phyloP scores from a whole-genome alignment of 2,888 invertebrate genomes.

The Alsophila aescularia region DNA sequence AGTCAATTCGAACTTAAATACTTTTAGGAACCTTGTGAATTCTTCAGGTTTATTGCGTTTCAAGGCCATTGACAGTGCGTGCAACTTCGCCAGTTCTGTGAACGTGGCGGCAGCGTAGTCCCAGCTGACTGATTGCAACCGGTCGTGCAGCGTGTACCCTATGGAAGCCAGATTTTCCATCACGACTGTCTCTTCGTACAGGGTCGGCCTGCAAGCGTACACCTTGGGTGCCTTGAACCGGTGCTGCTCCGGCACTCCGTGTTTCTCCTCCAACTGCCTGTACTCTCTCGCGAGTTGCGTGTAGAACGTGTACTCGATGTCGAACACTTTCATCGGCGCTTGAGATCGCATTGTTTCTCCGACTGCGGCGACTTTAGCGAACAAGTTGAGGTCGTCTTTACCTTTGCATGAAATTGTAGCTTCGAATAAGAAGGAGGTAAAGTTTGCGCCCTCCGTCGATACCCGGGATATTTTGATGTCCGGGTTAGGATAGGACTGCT shows the following conservation, averaged over 20 bases:
- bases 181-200: conserved; percentile 23
- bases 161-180: conserved; percentile 18
- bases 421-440: conserved; percentile 20
- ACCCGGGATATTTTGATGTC: conserved; percentile 2
- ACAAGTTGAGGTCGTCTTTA: conserved; percentile 23
- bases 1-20: no score
- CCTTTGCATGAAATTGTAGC: conserved; percentile 15
- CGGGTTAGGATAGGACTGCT: conserved; percentile 20
- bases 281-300: conserved; percentile 14
- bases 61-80: conserved; percentile 30
- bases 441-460: conserved; percentile 26
- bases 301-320: conserved; percentile 21
- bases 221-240: conserved; percentile 13
- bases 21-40: not conserved
- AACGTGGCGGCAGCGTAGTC: conserved; percentile 19
- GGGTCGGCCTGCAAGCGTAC: conserved; percentile 7
- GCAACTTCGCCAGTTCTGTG: conserved; percentile 25
- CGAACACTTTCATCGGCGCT: conserved; percentile 10
- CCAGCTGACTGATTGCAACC: conserved; percentile 22
- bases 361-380: conserved; percentile 27
- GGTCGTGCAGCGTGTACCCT: conserved; percentile 15
- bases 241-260: conserved; percentile 13
- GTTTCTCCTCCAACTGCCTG: conserved; percentile 21
- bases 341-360: conserved; percentile 11
- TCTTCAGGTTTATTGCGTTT: conserved; percentile 17